phyloP scores from a whole-genome alignment of 2,888 invertebrate species.

The Sphaeridia pumilis region DNA sequence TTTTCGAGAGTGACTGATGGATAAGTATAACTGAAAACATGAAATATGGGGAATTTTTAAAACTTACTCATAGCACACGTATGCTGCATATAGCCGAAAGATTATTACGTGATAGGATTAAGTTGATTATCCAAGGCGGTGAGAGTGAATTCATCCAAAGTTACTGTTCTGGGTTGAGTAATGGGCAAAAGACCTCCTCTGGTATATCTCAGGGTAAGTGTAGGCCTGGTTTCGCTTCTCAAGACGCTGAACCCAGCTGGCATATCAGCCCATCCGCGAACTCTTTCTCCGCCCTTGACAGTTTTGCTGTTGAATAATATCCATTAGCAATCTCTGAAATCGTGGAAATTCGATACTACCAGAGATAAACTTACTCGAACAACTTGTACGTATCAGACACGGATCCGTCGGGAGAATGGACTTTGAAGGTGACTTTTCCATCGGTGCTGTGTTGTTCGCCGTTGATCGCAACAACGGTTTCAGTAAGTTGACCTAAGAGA shows the following conservation, averaged over 20 bases:
- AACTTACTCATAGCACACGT: not conserved
- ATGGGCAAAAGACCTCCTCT: constrained; percentile 28
- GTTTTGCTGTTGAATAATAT: constrained; percentile 16
- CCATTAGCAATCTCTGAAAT: not conserved
- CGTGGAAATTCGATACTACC: not conserved
- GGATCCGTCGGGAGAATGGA: constrained; percentile 18
- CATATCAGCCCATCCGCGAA: constrained; percentile 27
- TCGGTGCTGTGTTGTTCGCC: constrained; percentile 20
- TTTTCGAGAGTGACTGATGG: constrained; percentile 20
- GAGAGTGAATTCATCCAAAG: constrained; percentile 19
- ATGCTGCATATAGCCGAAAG: not conserved
- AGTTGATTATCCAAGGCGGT: constrained; percentile 22
- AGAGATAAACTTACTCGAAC: constrained; percentile 15
- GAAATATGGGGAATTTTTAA: not conserved
- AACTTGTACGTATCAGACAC: constrained; percentile 19
- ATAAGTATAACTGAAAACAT: constrained; percentile 18
- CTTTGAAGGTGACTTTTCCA: constrained; percentile 22
- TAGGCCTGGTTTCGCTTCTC: constrained; percentile 15
- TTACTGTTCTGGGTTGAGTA: constrained; percentile 23
- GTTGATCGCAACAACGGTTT: constrained; percentile 20
- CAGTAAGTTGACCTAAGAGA: constrained; percentile 25
- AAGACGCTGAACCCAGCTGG: constrained; percentile 22
- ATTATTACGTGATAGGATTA: constrained; percentile 21
- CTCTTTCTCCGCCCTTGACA: constrained; percentile 21
- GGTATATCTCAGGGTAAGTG: constrained; percentile 21